Evolutionary conservation across 2,797 vertebrate genomes (phyloP).

Genomic region (Muraenolepis orangiensis): DNA sequence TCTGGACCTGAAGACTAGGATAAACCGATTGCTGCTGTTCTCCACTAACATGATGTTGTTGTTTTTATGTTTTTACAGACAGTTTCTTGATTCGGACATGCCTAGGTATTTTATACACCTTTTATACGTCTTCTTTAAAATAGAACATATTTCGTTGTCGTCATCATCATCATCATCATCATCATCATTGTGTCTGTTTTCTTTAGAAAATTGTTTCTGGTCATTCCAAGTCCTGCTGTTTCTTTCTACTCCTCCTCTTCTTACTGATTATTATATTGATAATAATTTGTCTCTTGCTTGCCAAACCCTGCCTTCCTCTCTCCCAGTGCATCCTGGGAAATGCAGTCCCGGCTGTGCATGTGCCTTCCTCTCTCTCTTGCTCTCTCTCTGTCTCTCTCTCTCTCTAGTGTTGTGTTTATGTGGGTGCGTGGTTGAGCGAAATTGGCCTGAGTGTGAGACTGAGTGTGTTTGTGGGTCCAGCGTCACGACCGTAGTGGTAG

Average conservation of each 20-base stretch:
- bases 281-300: neutral
- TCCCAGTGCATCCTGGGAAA: neutral
- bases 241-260: neutral
- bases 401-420: neutral
- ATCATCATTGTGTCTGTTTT: neutral
- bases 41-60: slow-evolving; percentile 91
- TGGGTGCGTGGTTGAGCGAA: neutral
- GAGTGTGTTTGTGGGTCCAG: neutral
- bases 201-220: slow-evolving; percentile 55
- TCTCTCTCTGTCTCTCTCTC: neutral
- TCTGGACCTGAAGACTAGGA: neutral
- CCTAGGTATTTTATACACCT: slow-evolving; percentile 96
- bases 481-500: too few species aligned
- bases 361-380: neutral
- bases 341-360: neutral
- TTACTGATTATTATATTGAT: slow-evolving; percentile 2
- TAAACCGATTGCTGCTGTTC: slow-evolving; percentile 30
- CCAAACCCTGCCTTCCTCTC: neutral
- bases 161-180: neutral
- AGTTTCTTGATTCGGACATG: slow-evolving; percentile 99
- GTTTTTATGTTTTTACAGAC: slow-evolving; percentile 98
- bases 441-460: neutral
- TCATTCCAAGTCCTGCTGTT: slow-evolving; percentile 26
- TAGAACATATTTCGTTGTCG: neutral
- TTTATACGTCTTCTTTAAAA: slow-evolving; percentile 55